Evolutionary conservation across 1,140 invertebrate genomes (phyloP), one percentile per base, ranked within the genome.

Genomic region (Drosophila ambigua): DNA sequence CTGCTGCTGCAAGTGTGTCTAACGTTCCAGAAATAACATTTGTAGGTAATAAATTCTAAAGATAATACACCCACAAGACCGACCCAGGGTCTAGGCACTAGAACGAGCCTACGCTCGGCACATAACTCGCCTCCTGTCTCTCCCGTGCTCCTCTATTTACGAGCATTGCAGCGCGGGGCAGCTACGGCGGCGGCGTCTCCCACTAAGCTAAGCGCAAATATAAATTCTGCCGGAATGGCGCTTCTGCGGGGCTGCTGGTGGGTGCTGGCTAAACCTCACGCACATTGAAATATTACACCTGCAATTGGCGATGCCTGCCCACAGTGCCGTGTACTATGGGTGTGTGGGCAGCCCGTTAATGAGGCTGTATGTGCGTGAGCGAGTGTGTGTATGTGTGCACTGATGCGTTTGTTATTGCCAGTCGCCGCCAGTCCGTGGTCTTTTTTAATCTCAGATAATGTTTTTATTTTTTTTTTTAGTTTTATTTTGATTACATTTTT

Each of bases 31-130:
- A 85, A 85, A 85, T 85, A 85, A 85, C 82, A 85, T 85, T 85
- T 85, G 82, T 87, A 72, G 82, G 82, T 87, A 85, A 85, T 85
- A 85, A 85, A 85, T 85, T 85, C 82, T 81, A 85, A 87, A 85
- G 82, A 85, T 85, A 85, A 85, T 85, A 85, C 82, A 85, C 82
- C 82, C 82, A 87, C 82, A 62, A 72, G 69, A 45, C 45, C 53
- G 69, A 45, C 45, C 53, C 44, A 11, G 1, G 4, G 35, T 4
- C 61, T 43, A 45, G 53, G 46, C 28, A 57, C 52, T 55, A 31
- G 31, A 9, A 31, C 31, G 8, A 9, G 31, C 54, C 62, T 52
- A 72, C 16, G 46, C 62, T 54, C 31, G 31, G 53, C 58, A 66
- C 68, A 85, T 87, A 87, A 81, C 81, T 87, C 73, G 74, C 55